Base-by-base conservation (phyloP, 2,888 invertebrate species). In the Ornithoptera alexandrae region DNA sequence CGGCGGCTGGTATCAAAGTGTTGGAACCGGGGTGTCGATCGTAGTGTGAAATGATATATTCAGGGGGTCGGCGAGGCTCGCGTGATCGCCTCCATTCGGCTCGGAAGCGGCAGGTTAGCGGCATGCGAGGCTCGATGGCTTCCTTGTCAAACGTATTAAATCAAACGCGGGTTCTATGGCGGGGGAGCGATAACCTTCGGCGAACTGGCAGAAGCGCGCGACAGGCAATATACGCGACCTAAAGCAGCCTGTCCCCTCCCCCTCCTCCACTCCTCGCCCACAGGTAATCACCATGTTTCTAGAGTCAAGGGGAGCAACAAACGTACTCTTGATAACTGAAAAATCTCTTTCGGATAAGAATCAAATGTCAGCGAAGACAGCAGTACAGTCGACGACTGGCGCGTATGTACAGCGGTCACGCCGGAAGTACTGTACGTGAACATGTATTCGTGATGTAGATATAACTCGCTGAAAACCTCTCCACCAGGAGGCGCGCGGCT, bases 1-100 rank as follows among this genome's bases (percentile, higher is more conserved):
- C 10, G 39, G 39, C 39, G 39, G 39, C 8, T 39, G 39, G 39
- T 39, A 10, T 39, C 39, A 39, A 39, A 81, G 75, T 78, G 79
- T 73, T 75, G 79, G 78, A 78, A 83, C 82, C 82, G 78, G 82
- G 83, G 90, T 86, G 88, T 89, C 84, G 82, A 85, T 84, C 76
- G 82, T 85, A 86, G 90, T 90, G 90, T 90, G 85, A 89, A 88
- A 89, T 88, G 89, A 88, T 88, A 87, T 88, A 89, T 85, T 81
- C 81, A 73, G 75, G 80, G 84, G 86, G 79, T 76, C 30, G 36
- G 53, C 71, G 75, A 1, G 71, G 60, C 79, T 90, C 79, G 91
- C 91, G 90, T 90, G 90, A 77, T 78, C 77, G 75, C 69, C 79
- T 81, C 86, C 82, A 88, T 88, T 88, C 78, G 82, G 72, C 73